Percentiles rank a stretch among this genome's conserved stretches.
These are phyloP conservation scores for Pteropus rufus DNA, from an alignment of 2,797 vertebrate species.

Conservation along the genomic window DNA sequence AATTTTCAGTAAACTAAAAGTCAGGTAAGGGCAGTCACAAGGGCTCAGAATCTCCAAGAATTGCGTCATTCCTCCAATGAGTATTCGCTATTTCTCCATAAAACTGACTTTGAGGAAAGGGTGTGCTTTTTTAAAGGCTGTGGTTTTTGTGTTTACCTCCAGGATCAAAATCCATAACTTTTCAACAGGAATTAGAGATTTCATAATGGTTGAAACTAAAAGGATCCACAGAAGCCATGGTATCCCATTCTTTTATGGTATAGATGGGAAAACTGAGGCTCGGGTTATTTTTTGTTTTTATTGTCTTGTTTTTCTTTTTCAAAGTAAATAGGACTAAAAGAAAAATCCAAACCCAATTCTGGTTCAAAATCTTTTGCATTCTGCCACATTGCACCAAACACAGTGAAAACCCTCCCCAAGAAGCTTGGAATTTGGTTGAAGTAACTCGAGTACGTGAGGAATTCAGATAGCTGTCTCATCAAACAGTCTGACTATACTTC, in stretches of 20 bases:
- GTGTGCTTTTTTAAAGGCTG: neutral
- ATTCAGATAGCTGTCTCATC: constrained; percentile 1
- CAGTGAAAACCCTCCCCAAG: neutral
- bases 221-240: neutral
- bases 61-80: neutral
- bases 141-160: neutral
- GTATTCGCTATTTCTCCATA: neutral
- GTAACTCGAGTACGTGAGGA: constrained; percentile 6
- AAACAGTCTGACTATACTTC: neutral
- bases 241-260: neutral
- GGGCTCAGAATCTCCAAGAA: neutral
- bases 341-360: constrained; percentile 33
- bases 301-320: neutral
- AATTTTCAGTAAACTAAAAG: constrained; percentile 35
- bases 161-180: neutral
- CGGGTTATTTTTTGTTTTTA: neutral
- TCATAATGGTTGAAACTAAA: neutral
- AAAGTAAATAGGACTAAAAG: constrained; percentile 27
- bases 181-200: constrained; percentile 24
- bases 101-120: constrained; percentile 23
- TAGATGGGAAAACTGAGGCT: constrained; percentile 1
- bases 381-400: neutral
- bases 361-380: neutral
- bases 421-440: neutral
- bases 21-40: neutral